These are phyloP conservation scores for Zalophus californianus DNA, from an alignment of 2,797 vertebrate genomes.

Conservation along the genomic window DNA sequence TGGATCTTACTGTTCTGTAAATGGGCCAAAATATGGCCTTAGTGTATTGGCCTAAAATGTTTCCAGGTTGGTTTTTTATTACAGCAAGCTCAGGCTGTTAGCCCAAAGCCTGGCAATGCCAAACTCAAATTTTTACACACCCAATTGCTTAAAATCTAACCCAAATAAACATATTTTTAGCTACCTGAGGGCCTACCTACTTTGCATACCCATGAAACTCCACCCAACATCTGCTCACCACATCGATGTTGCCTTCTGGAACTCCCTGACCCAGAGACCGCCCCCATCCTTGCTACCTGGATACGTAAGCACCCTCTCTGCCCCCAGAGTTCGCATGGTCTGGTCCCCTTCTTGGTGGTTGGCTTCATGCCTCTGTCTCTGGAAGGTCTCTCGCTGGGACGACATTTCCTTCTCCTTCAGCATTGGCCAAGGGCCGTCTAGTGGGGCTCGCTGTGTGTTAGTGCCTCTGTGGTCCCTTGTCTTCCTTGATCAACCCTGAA, in stretches of 20 bases:
- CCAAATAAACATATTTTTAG: background rate
- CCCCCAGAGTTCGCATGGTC: background rate
- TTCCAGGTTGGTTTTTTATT: background rate
- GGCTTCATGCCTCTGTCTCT: background rate
- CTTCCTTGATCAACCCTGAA: background rate
- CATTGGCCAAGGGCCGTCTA: background rate
- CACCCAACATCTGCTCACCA: background rate
- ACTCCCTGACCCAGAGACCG: background rate
- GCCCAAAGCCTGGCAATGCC: background rate
- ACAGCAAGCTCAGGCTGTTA: background rate
- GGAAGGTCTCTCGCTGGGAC: background rate
- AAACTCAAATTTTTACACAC: background rate
- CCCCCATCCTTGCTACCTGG: background rate
- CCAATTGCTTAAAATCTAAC: background rate
- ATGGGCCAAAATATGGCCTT: background rate
- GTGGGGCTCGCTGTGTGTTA: background rate
- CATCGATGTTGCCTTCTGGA: background rate
- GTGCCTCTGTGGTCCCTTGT: background rate
- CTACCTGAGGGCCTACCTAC: background rate
- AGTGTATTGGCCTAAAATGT: background rate
- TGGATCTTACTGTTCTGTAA: background rate
- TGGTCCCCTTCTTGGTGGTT: background rate
- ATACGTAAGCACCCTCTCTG: accelerated
- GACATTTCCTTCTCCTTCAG: background rate
- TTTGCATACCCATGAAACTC: background rate